These are phyloP conservation scores for Drosophila eugracilis DNA, from an alignment of 1,140 invertebrate species.

Conservation along the genomic window DNA sequence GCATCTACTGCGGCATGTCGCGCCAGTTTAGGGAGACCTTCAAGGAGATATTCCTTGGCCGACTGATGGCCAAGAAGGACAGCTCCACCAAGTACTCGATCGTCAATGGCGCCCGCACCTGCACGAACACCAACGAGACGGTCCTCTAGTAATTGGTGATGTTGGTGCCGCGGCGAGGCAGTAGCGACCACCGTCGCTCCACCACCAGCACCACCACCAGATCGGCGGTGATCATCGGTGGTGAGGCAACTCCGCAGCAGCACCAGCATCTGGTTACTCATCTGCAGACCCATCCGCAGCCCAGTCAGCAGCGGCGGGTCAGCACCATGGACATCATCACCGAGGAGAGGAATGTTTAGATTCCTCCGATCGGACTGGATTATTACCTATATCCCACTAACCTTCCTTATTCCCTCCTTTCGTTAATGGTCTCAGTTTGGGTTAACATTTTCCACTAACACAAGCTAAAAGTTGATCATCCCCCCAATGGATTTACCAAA, in stretches of 20 bases:
- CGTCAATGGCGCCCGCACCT: slow-evolving; percentile 92
- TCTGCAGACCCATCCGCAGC: slow-evolving; percentile 13
- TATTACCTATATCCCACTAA: no score
- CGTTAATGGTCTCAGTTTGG: background rate
- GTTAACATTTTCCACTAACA: background rate
- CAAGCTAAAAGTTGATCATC: background rate
- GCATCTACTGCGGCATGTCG: slow-evolving; percentile 98
- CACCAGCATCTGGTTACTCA: slow-evolving; percentile 34
- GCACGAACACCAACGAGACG: slow-evolving; percentile 93
- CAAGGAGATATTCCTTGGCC: slow-evolving; percentile 92
- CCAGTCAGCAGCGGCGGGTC: slow-evolving; percentile 53
- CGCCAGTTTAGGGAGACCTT: slow-evolving; percentile 97
- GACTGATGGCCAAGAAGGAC: slow-evolving; percentile 87
- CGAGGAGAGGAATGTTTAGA: slow-evolving; percentile 69
- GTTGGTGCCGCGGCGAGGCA: slow-evolving; percentile 77
- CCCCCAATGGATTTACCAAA: background rate
- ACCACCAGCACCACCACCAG: slow-evolving; percentile 43
- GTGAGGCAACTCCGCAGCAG: slow-evolving; percentile 21
- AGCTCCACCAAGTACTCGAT: slow-evolving; percentile 91
- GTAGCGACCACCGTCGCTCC: slow-evolving; percentile 64
- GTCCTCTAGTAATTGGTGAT: slow-evolving; percentile 88
- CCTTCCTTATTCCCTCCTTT: no score
- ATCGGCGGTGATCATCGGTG: background rate
- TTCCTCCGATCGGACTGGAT: no score
- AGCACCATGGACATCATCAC: slow-evolving; percentile 69